A percentile compares a stretch with the other conserved stretches of the same genome.
These are phyloP conservation scores for Lerema accius DNA, from an alignment of 1,140 invertebrate species.

Conservation along the genomic window DNA sequence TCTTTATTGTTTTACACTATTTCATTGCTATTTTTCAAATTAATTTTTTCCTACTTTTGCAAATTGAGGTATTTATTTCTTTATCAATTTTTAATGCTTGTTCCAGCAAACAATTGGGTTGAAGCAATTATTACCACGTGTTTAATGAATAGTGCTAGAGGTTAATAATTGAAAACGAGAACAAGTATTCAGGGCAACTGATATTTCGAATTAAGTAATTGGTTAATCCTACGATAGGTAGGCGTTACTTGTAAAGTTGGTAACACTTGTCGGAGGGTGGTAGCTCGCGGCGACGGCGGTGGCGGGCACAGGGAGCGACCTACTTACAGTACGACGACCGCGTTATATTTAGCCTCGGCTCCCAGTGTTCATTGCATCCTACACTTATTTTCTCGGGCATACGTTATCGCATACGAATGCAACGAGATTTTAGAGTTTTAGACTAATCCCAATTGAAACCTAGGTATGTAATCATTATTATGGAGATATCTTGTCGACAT, in stretches of 20 bases:
- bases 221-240: conserved; percentile 2
- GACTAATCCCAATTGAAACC: no score
- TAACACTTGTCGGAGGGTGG: conserved; percentile 38
- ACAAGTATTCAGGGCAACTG: conserved; percentile 6
- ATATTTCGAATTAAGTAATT: conserved; percentile 13
- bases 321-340: conserved; percentile 69
- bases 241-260: conserved; percentile 14
- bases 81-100: no score
- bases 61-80: no score
- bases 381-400: conserved; percentile 64
- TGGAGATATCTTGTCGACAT: no score
- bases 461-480: no score
- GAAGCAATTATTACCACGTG: conserved; percentile 15
- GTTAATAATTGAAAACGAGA: conserved; percentile 22
- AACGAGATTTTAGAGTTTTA: conserved; percentile 21
- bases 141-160: no score
- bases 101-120: no score
- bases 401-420: conserved; percentile 51
- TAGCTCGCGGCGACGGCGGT: conserved; percentile 35
- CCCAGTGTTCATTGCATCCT: conserved; percentile 58
- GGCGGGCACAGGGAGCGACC: conserved; percentile 61
- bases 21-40: no score
- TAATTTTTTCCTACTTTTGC: no score
- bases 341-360: conserved; percentile 68
- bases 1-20: no score